These are phyloP conservation scores for Anastrepha obliqua DNA, from an alignment of 1,140 invertebrate species.

Conservation along the genomic window DNA sequence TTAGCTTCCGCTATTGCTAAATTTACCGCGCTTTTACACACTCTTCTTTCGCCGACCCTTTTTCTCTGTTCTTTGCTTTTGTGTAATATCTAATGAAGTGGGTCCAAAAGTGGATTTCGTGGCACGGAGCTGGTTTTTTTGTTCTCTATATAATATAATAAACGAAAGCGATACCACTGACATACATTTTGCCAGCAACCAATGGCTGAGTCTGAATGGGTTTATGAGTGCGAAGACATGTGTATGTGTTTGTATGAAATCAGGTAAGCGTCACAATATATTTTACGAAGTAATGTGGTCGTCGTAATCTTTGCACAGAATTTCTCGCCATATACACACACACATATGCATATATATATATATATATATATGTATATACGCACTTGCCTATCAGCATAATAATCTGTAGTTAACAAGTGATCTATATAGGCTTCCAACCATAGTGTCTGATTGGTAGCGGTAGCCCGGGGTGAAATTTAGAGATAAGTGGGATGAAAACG, in stretches of 20 bases:
- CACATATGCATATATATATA: too few relatives aligned
- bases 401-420: too few relatives aligned
- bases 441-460: too few relatives aligned
- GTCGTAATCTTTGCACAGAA: neutral
- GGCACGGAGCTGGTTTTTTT: neutral
- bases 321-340: neutral
- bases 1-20: slow-evolving; percentile 32
- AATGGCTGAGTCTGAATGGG: neutral
- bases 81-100: neutral
- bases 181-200: slow-evolving; percentile 8
- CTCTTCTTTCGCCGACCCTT: neutral
- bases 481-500: too few relatives aligned
- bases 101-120: slow-evolving; percentile 1
- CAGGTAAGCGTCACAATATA: neutral
- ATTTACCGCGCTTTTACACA: neutral
- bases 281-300: neutral
- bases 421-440: too few relatives aligned
- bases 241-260: neutral
- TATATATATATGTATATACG: too few relatives aligned
- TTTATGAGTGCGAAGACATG: neutral
- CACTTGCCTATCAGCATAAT: too few relatives aligned
- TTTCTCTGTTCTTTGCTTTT: neutral
- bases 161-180: slow-evolving; percentile 43
- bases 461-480: too few relatives aligned
- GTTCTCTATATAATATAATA: too few relatives aligned